Conservation (phyloP, 2,888 invertebrate genomes). For the Drosophila sordidapex region DNA sequence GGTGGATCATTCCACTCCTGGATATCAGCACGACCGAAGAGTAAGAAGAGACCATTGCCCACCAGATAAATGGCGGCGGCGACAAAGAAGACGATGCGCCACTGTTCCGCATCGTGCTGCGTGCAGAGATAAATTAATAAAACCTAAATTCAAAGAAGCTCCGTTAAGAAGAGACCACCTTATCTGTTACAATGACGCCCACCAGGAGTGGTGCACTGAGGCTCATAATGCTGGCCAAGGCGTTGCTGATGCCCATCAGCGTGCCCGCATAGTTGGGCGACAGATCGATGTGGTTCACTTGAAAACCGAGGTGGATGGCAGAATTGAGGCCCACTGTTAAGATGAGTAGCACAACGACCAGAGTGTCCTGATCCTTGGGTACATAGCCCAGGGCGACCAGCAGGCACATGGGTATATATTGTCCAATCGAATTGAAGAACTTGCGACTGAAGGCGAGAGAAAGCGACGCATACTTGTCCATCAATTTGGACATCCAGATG, state of each 20-base stretch:
- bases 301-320: slow-evolving; percentile 90
- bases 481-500: slow-evolving; percentile 88
- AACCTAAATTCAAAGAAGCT: rapidly evolving
- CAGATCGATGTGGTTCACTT: slow-evolving; percentile 93
- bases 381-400: slow-evolving; percentile 88
- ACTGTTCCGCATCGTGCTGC: slow-evolving; percentile 88
- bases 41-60: slow-evolving; percentile 89
- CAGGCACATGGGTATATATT: slow-evolving; percentile 89
- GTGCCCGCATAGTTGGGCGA: slow-evolving; percentile 94
- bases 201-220: slow-evolving; percentile 91
- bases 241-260: slow-evolving; percentile 94
- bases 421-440: slow-evolving; percentile 87
- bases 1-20: slow-evolving; percentile 90
- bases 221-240: slow-evolving; percentile 90
- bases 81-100: slow-evolving; percentile 91
- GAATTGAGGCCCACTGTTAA: slow-evolving; percentile 91
- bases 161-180: slow-evolving; percentile 85
- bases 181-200: slow-evolving; percentile 88
- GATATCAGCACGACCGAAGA: slow-evolving; percentile 88
- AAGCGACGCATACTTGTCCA: slow-evolving; percentile 74
- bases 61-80: slow-evolving; percentile 89
- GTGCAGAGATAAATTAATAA: slow-evolving; percentile 57
- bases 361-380: slow-evolving; percentile 77
- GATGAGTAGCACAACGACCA: slow-evolving; percentile 89
- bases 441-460: slow-evolving; percentile 85